Evolutionary conservation across 2,113 vertebrate species (phyloP).

Genomic region (Pelvicachromis taeniatus): DNA sequence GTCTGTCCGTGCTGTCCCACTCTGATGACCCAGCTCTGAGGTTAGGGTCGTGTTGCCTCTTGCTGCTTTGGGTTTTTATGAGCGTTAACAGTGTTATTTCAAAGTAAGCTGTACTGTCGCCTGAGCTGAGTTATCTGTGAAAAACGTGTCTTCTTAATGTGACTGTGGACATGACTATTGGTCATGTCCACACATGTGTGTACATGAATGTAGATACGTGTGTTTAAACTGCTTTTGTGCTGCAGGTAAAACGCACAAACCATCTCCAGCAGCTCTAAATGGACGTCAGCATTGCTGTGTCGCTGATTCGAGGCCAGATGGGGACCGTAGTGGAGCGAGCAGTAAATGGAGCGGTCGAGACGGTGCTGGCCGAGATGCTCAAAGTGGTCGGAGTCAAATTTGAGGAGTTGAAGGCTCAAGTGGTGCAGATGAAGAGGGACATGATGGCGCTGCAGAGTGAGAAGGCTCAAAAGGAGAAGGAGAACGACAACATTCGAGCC

Average conservation of each 20-base stretch:
- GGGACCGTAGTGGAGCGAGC: constrained; percentile 75
- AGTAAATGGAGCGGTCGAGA: constrained; percentile 75
- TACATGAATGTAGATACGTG: neutral
- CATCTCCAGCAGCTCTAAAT: constrained; percentile 23
- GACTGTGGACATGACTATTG: neutral
- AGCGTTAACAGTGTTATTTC: neutral
- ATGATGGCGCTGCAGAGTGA: constrained; percentile 54
- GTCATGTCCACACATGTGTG: too few species aligned
- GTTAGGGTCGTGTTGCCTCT: neutral
- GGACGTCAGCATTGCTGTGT: constrained; percentile 76
- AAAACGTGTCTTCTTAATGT: neutral
- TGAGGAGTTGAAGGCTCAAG: constrained; percentile 72
- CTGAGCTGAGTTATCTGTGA: neutral
- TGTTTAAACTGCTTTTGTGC: neutral
- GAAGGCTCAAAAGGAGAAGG: constrained; percentile 70
- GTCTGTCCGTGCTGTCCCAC: neutral
- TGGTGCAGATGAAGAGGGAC: constrained; percentile 58
- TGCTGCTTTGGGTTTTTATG: neutral
- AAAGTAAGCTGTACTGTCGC: neutral
- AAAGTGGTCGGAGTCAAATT: constrained; percentile 75
- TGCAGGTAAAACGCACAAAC: neutral
- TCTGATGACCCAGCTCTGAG: neutral
- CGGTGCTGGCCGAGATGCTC: constrained; percentile 76
- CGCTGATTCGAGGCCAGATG: constrained; percentile 76
- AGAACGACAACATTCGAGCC: constrained; percentile 71